These are phyloP conservation scores for Andinoacara biseriatus DNA, from an alignment of 2,113 vertebrate genomes.

Conservation along the genomic window DNA sequence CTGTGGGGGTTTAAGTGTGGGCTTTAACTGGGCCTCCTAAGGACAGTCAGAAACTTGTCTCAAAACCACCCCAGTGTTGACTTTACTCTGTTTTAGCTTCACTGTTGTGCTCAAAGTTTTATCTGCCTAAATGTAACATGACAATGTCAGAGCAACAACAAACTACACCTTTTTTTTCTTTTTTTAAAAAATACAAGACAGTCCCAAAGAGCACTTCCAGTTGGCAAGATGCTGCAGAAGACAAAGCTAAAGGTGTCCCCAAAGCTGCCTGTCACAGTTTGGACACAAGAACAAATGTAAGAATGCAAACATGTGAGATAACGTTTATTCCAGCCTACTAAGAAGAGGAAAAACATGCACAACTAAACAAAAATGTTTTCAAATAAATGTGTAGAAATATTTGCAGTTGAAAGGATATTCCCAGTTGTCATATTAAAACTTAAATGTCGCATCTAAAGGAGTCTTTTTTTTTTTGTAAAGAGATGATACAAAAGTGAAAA, in stretches of 20 bases:
- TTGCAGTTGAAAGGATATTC: not conserved
- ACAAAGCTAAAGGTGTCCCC: not conserved
- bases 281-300: not conserved
- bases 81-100: not conserved
- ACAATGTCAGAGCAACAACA: not conserved
- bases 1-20: not conserved
- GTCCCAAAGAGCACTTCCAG: not conserved
- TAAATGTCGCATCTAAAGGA: too few species aligned
- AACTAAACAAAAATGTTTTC: not conserved
- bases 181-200: too few species aligned
- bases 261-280: too few species aligned
- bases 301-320: not conserved
- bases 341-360: not conserved
- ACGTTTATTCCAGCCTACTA: not conserved
- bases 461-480: not conserved
- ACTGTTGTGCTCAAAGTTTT: not conserved
- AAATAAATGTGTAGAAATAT: not conserved
- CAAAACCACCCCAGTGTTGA: not conserved
- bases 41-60: not conserved
- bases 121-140: not conserved
- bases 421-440: not conserved
- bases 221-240: not conserved
- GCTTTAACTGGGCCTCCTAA: not conserved
- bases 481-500: not conserved
- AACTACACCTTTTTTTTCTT: not conserved